A percentile compares a stretch with the other conserved stretches of the same genome.
Conservation (phyloP, 1,140 invertebrate genomes). For the Dufourea novaeangliae region DNA sequence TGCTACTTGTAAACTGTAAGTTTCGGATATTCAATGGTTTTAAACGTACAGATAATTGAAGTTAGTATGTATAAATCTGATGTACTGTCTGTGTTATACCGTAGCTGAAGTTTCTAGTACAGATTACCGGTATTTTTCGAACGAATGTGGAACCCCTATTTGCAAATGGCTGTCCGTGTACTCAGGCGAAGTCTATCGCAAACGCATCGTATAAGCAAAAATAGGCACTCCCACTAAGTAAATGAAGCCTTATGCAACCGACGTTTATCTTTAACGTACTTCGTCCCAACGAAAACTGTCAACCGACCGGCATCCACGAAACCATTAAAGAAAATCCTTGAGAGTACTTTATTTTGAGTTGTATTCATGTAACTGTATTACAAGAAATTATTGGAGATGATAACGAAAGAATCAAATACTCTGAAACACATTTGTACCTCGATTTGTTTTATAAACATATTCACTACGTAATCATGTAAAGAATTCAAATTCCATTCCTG, state of each 20-base stretch:
- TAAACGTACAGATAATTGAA: no score
- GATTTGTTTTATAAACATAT: neutral
- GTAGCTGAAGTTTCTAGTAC: no score
- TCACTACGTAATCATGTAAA: neutral
- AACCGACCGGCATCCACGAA: neutral
- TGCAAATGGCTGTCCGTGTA: neutral
- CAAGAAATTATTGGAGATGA: no score
- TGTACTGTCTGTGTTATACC: no score
- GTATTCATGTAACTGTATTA: no score
- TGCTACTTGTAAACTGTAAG: no score
- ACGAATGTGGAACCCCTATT: neutral
- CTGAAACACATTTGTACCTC: no score
- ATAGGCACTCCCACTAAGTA: constrained; percentile 23
- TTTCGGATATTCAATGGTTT: no score
- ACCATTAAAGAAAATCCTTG: no score
- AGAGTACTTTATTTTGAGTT: no score
- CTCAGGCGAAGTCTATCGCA: neutral
- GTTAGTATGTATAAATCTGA: no score
- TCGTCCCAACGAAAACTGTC: neutral
- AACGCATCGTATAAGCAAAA: neutral
- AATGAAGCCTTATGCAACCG: neutral
- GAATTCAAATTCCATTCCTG: neutral
- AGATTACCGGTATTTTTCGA: neutral
- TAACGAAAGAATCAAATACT: neutral
- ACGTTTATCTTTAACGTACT: constrained; percentile 1